These are phyloP conservation scores for Tetragonula clypearis DNA, from an alignment of 1,140 invertebrate species.

Conservation along the genomic window DNA sequence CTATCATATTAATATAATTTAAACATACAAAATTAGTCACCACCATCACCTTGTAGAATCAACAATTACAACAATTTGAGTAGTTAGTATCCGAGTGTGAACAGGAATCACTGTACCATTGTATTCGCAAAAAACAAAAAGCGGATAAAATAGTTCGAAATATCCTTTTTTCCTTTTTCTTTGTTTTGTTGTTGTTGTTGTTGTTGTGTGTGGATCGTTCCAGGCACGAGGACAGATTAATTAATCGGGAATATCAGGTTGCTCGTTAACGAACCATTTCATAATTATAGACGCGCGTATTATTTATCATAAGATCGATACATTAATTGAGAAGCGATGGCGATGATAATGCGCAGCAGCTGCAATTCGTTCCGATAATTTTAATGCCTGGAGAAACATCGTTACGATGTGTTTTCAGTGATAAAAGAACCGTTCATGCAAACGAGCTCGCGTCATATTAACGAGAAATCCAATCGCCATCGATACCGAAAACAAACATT, in stretches of 20 bases:
- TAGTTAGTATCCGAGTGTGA: neutral
- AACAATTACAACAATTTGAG: no score
- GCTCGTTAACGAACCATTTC: neutral
- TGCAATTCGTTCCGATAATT: neutral
- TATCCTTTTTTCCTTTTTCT: neutral
- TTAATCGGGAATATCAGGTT: neutral
- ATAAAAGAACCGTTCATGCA: neutral
- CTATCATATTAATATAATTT: no score
- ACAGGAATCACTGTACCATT: neutral
- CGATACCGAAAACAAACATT: neutral
- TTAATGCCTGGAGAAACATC: neutral
- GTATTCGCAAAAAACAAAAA: neutral
- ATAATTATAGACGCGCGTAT: neutral
- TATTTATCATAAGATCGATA: neutral
- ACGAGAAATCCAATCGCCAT: neutral
- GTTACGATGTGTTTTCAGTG: neutral
- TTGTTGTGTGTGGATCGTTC: no score
- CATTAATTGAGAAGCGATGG: neutral
- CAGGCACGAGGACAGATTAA: neutral
- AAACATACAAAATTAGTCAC: no score
- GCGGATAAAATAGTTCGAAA: neutral
- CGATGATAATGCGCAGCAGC: neutral
- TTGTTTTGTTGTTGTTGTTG: no score
- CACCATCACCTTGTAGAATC: no score
- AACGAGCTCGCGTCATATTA: neutral